These are phyloP conservation scores for Thera britannica DNA, from an alignment of 2,888 invertebrate genomes.

Conservation along the genomic window DNA sequence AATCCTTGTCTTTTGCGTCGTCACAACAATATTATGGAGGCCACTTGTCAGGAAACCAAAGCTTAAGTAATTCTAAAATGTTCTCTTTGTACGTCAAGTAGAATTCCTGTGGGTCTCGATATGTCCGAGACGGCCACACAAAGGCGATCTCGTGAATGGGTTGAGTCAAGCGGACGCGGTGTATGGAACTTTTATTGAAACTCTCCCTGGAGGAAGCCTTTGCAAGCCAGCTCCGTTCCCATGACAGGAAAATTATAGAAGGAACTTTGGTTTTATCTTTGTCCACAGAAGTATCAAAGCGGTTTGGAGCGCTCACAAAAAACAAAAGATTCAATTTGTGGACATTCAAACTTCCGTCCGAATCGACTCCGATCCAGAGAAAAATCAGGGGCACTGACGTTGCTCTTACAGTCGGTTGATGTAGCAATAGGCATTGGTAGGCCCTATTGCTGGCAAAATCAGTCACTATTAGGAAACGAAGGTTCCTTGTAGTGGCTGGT, in stretches of 20 bases:
- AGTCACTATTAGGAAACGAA: no score
- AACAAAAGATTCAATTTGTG: neutral
- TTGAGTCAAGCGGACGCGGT: conserved; percentile 47
- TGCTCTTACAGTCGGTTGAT: no score
- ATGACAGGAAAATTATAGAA: neutral
- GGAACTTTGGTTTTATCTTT: conserved; percentile 16
- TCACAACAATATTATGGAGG: neutral
- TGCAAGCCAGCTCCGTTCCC: conserved; percentile 3
- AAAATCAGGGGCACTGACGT: no score
- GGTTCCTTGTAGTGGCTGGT: no score
- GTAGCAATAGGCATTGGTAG: no score
- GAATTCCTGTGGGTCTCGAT: conserved; percentile 36
- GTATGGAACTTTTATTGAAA: conserved; percentile 41
- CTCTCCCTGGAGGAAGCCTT: conserved; percentile 27
- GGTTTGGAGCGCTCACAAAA: neutral
- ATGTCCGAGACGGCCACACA: conserved; percentile 36
- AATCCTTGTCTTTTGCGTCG: neutral
- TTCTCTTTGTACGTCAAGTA: conserved; percentile 20
- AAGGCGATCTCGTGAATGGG: conserved; percentile 45
- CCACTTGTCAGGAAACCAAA: neutral
- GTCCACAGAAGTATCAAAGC: neutral
- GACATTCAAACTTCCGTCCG: no score
- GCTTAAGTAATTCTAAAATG: conserved; percentile 24
- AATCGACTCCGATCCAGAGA: no score
- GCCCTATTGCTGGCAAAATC: no score